Base-by-base conservation (phyloP, 2,888 invertebrate genomes). In the Halictus quadricinctus region DNA sequence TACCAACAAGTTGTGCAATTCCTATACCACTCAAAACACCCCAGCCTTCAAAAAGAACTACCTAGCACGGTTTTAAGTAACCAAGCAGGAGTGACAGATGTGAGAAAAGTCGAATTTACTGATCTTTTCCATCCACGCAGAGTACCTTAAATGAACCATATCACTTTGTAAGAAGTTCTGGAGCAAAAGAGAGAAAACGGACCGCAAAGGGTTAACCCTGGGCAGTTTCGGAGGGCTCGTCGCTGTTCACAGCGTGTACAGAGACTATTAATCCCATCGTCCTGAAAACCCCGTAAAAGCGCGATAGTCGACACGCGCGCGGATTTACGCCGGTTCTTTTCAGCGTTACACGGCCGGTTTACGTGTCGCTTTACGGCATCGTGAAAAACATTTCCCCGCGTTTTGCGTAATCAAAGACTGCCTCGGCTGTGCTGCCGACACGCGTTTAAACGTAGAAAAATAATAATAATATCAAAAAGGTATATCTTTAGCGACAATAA, bases 321-420 rank as follows among this genome's bases (percentile, higher is more conserved):
- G 15, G 70, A 36, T 79, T 85, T 76, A 77, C 75, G 58, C 76
- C 78, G 73, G 83, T 46, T 80, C 79, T 87, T 81, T 75, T 75
- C 12, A 72, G 46, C 36, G 29, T 1, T 13, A 50, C 74, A 70
- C 77, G 72, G 54, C 21, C 69, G 78, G 79, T 88, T 84, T 80
- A 85, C 74, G 84, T 54, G 50, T 46, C 66, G 76, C 64, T 86
- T 89, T 88, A 88, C 81, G 86, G 83, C 74, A 50, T 73, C 81
- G 87, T 90, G 86, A 87, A 88, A 87, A 36, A 76, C 72, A 73
- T 58, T 10, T 70, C 72, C 74, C 74, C 77, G 13, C 70, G 46
- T 25, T 50, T 64, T n/a, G 48, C 25, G 41, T 48, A 73, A 82
- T 82, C 54, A 29, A 79, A 70, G 18, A 36, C 15, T 70, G 10